Base-by-base conservation (phyloP, 2,888 invertebrate genomes). In the Athetis lepigone region DNA sequence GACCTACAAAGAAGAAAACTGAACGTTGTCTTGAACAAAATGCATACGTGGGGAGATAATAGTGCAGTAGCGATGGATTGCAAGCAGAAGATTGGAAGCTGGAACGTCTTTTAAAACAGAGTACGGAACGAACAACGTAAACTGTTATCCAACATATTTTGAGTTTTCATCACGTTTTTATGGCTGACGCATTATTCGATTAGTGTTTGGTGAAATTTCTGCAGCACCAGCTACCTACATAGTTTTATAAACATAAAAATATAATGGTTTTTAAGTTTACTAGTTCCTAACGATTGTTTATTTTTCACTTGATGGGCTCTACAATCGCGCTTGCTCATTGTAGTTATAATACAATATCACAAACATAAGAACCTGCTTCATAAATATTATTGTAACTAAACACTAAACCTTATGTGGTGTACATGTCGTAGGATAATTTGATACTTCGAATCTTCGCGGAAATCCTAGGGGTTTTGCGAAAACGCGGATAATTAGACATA, bases 241-340 rank as follows among this genome's bases (percentile, higher is more conserved):
- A 58, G n/a, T 58, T 69, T 47, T 33, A 57, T 52, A 72, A 72
- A 70, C 69, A 69, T 43, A 51, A 58, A 54, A 36, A 66, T 42
- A 66, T 73, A 67, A 67, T 50, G 43, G 49, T 23, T 37, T 45
- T 56, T 43, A 36, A 27, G 29, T 47, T 37, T 25, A 43, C 29
- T 36, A 29, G 33, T 50, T 39, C n/a, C 11, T 39, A 33, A n/a
- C 19, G 9, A n/a, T 33, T 55, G 43, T 45, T 64, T 64, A 13
- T 45, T 64, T 64, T 43, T n/a, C 56, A 23, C 43, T 54, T 27
- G 4, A 18, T 25, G 36, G 33, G 19, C 33, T 70, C 37, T 27
- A 54, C 49, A 27, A 42, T 18, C 8, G 40, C 33, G 19, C 40
- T 63, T 63, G 23, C 21, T 49, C 11, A 52, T 16, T 37, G 40